Evolutionary conservation across 2,888 invertebrate species (phyloP).

Genomic region (Litoditis marina): DNA sequence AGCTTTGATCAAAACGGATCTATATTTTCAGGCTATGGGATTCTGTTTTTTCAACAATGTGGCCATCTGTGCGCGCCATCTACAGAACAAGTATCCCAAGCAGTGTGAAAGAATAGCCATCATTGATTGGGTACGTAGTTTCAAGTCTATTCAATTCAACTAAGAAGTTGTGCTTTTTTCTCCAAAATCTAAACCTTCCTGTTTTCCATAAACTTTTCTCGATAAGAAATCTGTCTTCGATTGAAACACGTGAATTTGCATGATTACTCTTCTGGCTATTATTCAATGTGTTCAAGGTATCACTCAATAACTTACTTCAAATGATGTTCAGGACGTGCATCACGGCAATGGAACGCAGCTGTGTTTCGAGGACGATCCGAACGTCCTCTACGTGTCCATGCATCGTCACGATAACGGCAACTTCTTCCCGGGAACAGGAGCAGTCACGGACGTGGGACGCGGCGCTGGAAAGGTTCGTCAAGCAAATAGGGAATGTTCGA

Average conservation of each 20-base stretch:
- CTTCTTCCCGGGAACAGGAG: conserved; percentile 98
- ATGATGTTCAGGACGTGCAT: conserved; percentile 78
- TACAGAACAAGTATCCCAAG: conserved; percentile 69
- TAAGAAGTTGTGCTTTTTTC: too few species aligned
- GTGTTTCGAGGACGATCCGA: conserved; percentile 90
- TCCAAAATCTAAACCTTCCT: too few species aligned
- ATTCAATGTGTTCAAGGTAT: too few species aligned
- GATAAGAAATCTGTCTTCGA: too few species aligned
- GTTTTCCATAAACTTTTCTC: too few species aligned
- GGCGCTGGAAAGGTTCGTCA: conserved; percentile 46
- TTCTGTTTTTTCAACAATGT: conserved; percentile 99
- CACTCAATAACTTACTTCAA: too few species aligned
- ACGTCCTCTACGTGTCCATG: conserved; percentile 89
- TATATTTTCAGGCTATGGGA: conserved; percentile 67
- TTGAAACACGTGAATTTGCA: too few species aligned
- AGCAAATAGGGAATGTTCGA: too few species aligned
- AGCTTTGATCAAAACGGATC: too few species aligned
- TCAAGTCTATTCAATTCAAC: too few species aligned
- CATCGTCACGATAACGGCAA: conserved; percentile 95
- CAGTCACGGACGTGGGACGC: conserved; percentile 74
- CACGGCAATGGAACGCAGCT: conserved; percentile 80
- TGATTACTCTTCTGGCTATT: too few species aligned
- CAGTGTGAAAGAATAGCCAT: conserved; percentile 79
- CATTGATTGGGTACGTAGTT: conserved; percentile 80
- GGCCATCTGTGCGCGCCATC: conserved; percentile 84